Evolutionary conservation across 2,113 vertebrate genomes (phyloP).

Genomic region (Oplegnathus fasciatus): DNA sequence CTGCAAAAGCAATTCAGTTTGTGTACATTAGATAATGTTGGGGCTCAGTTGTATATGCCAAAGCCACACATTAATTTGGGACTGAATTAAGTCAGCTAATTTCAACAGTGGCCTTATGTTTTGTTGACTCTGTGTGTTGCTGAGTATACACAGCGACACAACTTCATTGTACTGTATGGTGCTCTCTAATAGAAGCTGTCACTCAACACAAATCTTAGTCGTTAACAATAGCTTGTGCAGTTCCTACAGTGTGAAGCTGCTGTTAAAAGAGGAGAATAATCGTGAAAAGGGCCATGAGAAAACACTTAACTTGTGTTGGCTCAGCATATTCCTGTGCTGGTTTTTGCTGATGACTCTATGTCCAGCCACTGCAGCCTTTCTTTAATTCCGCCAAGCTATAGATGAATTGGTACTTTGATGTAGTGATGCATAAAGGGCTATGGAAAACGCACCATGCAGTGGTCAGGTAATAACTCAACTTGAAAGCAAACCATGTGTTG

Average conservation of each 20-base stretch:
- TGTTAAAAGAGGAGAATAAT: neutral
- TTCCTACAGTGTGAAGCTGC: neutral
- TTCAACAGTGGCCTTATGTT: constrained; percentile 38
- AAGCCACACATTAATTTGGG: constrained; percentile 28
- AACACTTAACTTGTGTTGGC: constrained; percentile 46
- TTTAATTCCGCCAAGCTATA: constrained; percentile 37
- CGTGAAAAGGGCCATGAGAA: constrained; percentile 32
- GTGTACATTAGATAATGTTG: constrained; percentile 45
- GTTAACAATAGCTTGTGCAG: constrained; percentile 17
- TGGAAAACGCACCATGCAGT: constrained; percentile 32
- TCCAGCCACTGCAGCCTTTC: constrained; percentile 40
- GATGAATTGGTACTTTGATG: constrained; percentile 61
- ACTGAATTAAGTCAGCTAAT: constrained; percentile 51
- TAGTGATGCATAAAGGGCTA: constrained; percentile 53
- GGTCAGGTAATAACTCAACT: constrained; percentile 51
- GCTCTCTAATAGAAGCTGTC: constrained; percentile 42
- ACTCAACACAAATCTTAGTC: constrained; percentile 17
- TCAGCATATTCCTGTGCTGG: constrained; percentile 52
- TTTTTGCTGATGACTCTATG: constrained; percentile 47
- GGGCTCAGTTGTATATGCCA: constrained; percentile 23
- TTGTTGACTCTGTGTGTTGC: constrained; percentile 12
- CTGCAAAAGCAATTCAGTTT: constrained; percentile 44
- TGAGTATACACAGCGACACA: constrained; percentile 24
- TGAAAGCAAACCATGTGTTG: constrained; percentile 59
- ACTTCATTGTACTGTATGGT: constrained; percentile 15